Conservation (phyloP, 2,113 vertebrate species). For the Nycticorax nycticorax region DNA sequence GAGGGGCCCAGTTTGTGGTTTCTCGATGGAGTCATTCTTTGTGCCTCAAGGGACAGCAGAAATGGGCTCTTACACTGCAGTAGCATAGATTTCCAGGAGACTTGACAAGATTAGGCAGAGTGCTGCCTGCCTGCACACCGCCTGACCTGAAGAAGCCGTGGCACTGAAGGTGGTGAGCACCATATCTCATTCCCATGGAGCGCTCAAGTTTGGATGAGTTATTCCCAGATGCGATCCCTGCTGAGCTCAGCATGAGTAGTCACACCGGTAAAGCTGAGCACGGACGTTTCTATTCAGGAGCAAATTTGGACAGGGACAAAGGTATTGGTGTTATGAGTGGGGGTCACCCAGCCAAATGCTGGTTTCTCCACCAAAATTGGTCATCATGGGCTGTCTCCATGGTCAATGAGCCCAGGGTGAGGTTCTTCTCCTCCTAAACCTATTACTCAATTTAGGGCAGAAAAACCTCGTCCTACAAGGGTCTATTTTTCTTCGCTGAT, state of each 20-base stretch:
- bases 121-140: rapidly evolving
- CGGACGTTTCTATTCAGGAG: rapidly evolving
- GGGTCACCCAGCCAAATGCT: background rate
- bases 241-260: background rate
- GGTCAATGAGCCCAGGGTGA: rapidly evolving
- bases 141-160: background rate
- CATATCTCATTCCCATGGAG: background rate
- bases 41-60: background rate
- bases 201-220: background rate
- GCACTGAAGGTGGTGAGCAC: background rate
- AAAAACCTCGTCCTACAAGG: background rate
- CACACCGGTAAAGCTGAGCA: background rate
- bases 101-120: background rate
- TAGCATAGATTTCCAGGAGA: background rate
- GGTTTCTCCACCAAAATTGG: background rate
- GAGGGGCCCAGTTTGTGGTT: background rate
- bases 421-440: background rate
- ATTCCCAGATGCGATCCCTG: background rate
- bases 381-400: background rate
- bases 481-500: background rate
- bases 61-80: background rate
- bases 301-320: background rate
- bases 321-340: rapidly evolving
- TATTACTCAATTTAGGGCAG: background rate
- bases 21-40: rapidly evolving